Evolutionary conservation across 2,888 invertebrate genomes (phyloP), one percentile per base, ranked within the genome.

Genomic region (Dascillus cervinus): DNA sequence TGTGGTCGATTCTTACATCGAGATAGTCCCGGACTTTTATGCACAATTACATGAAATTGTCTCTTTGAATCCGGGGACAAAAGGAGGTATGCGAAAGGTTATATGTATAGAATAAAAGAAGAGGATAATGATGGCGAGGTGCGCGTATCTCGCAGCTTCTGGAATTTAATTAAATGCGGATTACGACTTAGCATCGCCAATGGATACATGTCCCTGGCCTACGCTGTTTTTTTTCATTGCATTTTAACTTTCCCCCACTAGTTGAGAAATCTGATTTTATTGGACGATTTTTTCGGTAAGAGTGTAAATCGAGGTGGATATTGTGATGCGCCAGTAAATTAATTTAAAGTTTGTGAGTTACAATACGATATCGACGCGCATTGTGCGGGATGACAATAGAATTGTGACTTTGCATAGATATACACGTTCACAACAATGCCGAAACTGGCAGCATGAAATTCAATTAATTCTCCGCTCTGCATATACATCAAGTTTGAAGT

Each of bases 91-190:
- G 62, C 59, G 61, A 59, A 63, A 61, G 58, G 62, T 63, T 63
- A 62, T 62, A 61, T 61, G 58, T 61, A 37, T 40, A 56, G 63
- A 62, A 62, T 62, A 63, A 62, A 62, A 62, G 61, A 58, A 57
- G 55, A 52, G 53, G 62, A 62, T 61, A 61, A 61, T 61, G 61
- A 58, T 52, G 52, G 46, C 49, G 56, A 57, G 57, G 57, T 56
- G 56, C 53, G 50, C 50, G 45, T 45, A 48, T 49, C 49, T 51
- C 53, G 51, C 53, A 46, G 51, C 53, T 52, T 45, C 55, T 51
- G 63, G 64, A 64, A 64, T 64, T 64, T 64, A 62, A 64, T 64
- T 64, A 64, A 64, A 62, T 55, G 46, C 49, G 60, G 60, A 63
- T 63, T 62, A 62, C 52, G 55, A 49, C 39, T 47, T 46, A 41